A percentile compares a stretch with the other conserved stretches of the same genome.
Conservation (phyloP, 2,797 vertebrate genomes). For the Falco peregrinus region DNA sequence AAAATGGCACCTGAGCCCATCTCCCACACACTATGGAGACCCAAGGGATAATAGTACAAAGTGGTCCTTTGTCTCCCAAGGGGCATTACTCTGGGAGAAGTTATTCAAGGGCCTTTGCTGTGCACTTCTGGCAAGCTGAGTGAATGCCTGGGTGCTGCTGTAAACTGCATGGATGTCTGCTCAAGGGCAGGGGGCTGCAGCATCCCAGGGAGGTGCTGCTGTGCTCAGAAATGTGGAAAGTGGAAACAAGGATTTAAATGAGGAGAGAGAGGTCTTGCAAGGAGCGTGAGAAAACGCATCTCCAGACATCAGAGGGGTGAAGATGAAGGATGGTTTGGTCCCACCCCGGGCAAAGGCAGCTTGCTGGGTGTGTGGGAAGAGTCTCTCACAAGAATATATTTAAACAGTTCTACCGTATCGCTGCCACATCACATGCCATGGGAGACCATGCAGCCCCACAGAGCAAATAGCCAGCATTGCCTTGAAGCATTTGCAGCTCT, state of each 20-base stretch:
- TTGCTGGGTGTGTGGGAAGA: background rate
- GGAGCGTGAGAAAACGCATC: background rate
- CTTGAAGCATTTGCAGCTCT: background rate
- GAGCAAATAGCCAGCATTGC: background rate
- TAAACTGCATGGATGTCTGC: background rate
- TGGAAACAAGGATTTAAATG: background rate
- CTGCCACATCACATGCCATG: background rate
- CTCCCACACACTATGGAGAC: rapidly evolving
- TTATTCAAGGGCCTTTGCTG: background rate
- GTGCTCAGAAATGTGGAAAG: background rate
- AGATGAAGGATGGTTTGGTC: background rate
- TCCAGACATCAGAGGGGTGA: background rate
- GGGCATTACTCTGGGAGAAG: background rate
- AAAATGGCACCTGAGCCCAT: background rate
- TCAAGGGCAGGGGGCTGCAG: background rate
- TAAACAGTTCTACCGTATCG: background rate
- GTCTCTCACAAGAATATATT: background rate
- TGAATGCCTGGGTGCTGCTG: background rate
- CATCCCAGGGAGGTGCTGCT: background rate
- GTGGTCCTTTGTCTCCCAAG: background rate
- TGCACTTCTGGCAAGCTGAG: background rate
- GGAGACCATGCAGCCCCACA: background rate
- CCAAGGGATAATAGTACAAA: background rate
- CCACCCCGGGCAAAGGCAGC: background rate
- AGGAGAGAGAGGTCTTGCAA: background rate